Percentiles rank a stretch among this genome's conserved stretches.
phyloP scores from a whole-genome alignment of 2,888 invertebrate species.

The Lacanobia oleracea region DNA sequence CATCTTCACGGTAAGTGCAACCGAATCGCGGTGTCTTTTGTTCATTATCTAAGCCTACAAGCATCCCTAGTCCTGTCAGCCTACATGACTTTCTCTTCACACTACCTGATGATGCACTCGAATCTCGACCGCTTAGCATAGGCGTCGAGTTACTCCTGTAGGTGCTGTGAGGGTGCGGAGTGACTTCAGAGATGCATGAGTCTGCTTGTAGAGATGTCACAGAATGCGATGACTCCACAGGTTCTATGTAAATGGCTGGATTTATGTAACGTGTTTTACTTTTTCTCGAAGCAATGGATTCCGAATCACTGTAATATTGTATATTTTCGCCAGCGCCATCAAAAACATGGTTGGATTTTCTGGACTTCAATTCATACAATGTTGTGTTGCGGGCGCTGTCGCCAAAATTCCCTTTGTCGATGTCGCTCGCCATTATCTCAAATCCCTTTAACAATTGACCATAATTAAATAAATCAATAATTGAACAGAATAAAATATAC shows the following conservation, averaged over 20 bases:
- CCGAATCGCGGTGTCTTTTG: conserved; percentile 80
- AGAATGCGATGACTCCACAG: conserved; percentile 83
- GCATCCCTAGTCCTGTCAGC: conserved; percentile 66
- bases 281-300: conserved; percentile 81
- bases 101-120: conserved; percentile 79
- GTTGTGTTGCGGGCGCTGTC: conserved; percentile 80
- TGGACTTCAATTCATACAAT: conserved; percentile 70
- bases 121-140: conserved; percentile 81
- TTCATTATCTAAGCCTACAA: conserved; percentile 63
- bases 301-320: conserved; percentile 85
- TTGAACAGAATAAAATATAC: conserved; percentile 51
- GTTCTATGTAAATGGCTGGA: conserved; percentile 91
- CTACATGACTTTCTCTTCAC: conserved; percentile 85
- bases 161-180: conserved; percentile 86
- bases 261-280: conserved; percentile 90
- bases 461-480: conserved; percentile 56
- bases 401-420: conserved; percentile 81
- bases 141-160: conserved; percentile 87
- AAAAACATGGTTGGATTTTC: conserved; percentile 82
- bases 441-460: conserved; percentile 62
- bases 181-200: conserved; percentile 79
- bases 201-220: conserved; percentile 83
- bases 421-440: conserved; percentile 80
- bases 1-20: conserved; percentile 83
- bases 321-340: conserved; percentile 87